Conservation (phyloP, 2,113 vertebrate genomes). For the Sinocyclocheilus grahami region DNA sequence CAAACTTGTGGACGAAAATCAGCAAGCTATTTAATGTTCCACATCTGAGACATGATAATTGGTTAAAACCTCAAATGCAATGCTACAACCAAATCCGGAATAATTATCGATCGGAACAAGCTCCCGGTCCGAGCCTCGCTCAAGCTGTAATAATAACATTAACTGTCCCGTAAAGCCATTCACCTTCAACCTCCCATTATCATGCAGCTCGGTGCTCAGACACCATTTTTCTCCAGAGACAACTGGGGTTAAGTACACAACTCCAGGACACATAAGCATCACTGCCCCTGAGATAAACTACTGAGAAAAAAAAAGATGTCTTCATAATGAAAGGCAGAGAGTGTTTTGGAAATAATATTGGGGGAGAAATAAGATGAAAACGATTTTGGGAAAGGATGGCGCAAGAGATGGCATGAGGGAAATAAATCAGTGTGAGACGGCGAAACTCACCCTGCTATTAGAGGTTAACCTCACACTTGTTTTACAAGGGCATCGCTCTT, state of each 20-base stretch:
- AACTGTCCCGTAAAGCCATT: slow-evolving; percentile 36
- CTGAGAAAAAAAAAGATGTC: background rate
- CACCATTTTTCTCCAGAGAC: slow-evolving; percentile 29
- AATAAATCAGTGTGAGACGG: slow-evolving; percentile 48
- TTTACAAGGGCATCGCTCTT: slow-evolving; percentile 54
- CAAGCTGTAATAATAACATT: slow-evolving; percentile 43
- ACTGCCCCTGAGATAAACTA: slow-evolving; percentile 4
- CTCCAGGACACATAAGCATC: slow-evolving; percentile 19
- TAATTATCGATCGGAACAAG: slow-evolving; percentile 28
- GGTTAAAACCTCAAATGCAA: background rate
- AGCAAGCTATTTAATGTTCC: background rate
- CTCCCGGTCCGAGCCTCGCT: background rate
- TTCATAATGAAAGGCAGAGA: background rate
- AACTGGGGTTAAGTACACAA: slow-evolving; percentile 38
- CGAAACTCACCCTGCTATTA: slow-evolving; percentile 57
- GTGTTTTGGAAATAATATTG: background rate
- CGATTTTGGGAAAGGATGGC: background rate
- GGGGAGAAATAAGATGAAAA: background rate
- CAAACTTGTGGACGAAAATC: slow-evolving; percentile 5
- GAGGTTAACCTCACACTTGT: slow-evolving; percentile 68
- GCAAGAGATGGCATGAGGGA: background rate
- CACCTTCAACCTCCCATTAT: slow-evolving; percentile 36
- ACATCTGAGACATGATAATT: slow-evolving; percentile 10
- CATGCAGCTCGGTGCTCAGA: slow-evolving; percentile 31
- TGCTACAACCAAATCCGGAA: background rate